These are phyloP conservation scores for Odobenus rosmarus DNA, from an alignment of 2,113 vertebrate species.

Conservation along the genomic window DNA sequence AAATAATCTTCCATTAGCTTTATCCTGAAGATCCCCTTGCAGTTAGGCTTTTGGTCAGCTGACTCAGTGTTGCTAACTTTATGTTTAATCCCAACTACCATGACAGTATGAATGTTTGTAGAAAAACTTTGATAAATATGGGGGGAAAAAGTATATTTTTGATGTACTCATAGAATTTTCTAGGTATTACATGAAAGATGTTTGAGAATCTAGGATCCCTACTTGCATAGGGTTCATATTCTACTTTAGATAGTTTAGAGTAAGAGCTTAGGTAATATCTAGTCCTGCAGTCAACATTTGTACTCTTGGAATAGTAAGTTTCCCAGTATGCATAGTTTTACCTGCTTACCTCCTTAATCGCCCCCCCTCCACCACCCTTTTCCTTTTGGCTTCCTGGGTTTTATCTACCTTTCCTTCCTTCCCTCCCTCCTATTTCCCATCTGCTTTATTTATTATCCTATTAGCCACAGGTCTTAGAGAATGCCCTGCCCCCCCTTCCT, in stretches of 20 bases:
- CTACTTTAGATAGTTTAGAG: neutral
- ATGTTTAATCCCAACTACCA: neutral
- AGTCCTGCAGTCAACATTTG: neutral
- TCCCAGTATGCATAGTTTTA: neutral
- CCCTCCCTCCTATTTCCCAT: neutral
- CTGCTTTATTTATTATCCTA: neutral
- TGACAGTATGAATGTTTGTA: constrained; percentile 38
- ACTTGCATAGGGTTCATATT: neutral
- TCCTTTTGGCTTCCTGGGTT: neutral
- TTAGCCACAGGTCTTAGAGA: neutral
- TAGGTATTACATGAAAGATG: neutral
- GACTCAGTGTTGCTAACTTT: neutral
- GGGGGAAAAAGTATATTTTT: neutral
- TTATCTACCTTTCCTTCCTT: neutral
- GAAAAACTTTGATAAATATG: constrained; percentile 45
- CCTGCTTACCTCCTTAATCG: neutral
- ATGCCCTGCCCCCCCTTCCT: neutral
- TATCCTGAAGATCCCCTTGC: constrained; percentile 57
- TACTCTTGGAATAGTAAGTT: neutral
- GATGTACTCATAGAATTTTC: neutral
- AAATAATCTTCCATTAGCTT: constrained; percentile 70
- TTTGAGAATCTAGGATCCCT: constrained; percentile 17
- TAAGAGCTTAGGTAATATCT: neutral
- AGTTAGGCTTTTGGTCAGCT: neutral
- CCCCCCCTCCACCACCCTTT: neutral